Evolutionary conservation across 1,140 invertebrate species (phyloP), one percentile per base, ranked within the genome.

Genomic region (Rhyzopertha dominica): DNA sequence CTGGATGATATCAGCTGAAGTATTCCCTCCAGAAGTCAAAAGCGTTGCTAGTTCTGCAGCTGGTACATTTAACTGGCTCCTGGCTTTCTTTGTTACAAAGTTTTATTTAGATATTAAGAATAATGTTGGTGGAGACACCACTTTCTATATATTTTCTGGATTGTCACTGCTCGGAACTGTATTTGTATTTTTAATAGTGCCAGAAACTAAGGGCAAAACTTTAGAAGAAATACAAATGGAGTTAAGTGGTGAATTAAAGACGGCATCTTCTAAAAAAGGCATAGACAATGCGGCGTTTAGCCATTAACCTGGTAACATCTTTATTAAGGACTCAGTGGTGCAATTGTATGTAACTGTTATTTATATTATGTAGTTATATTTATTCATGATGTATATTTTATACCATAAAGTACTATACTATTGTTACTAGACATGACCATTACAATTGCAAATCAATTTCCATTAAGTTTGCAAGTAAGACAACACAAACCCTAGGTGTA

Each of bases 1-100:
- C 0, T 90, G 87, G 76, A 70, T 89, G 54, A 74, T 90, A 50
- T 77, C 85, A 43, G 77, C 81, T 1, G 86, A 90, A 66, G 61
- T 88, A 51, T 85, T 87, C 69, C 74, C 86, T 34, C 68, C 84
- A 51, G 78, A 84, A 37, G 74, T 90, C 10, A 87, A 87, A 44
- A 85, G 84, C 47, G 77, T 86, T 28, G 85, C 84, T 26, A 73
- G 76, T 53, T 77, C 85, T 0, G 78, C 89, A 53, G 82, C 85
- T 2, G 83, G 83, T 26, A 74, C 80, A 9, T 82, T 84, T 51
- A 93, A 90, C 58, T 85, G 90, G 77, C 56, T 84, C 2, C 77
- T 81, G 39, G 87, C 85, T 29, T 95, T 95, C 64, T 50, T 88
- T 9, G 82, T 94, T 1, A 92, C 91, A 13, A 84, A 85, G 58